Evolutionary conservation across 2,888 invertebrate species (phyloP), one percentile per base, ranked within the genome.

Genomic region (Synanthedon myopaeformis): DNA sequence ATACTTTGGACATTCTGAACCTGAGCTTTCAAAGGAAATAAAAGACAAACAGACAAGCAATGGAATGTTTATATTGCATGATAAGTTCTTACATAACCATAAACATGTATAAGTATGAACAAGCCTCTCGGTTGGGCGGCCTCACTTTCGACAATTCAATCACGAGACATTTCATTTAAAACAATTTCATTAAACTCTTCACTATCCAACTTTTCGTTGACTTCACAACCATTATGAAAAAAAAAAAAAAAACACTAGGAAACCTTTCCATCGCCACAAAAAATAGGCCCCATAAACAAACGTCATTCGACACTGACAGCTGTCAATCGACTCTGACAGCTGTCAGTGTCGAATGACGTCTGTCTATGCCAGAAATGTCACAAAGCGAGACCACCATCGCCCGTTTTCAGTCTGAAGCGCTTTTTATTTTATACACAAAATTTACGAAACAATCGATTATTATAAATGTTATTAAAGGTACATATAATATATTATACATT

Each of bases 1-100:
- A n/a, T n/a, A n/a, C n/a, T n/a, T n/a, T n/a, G n/a, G n/a, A n/a
- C 1, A n/a, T n/a, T n/a, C n/a, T n/a, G n/a, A n/a, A n/a, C n/a
- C n/a, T n/a, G n/a, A n/a, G n/a, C n/a, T n/a, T n/a, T n/a, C 35
- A 35, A 2, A 8, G 1, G 13, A 76, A 84, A 82, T 79, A 74
- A 84, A 82, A 83, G 74, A 71, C 61, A 59, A 59, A 49, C 56
- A 77, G 72, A 83, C 79, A 86, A 85, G 85, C 86, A 82, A 82
- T 84, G 86, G 85, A 86, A 85, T 85, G 85, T 85, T 79, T 86
- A 85, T 77, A 79, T 82, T 84, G 79, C 79, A 80, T 78, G 79
- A 76, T 73, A 75, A 74, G 69, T 75, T 64, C 71, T 79, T 79
- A 82, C 71, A 77, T n/a, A 73, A 75, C 63, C 66, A 70, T 61